Evolutionary conservation across 2,888 invertebrate genomes (phyloP).

Genomic region (Aelia acuminata): DNA sequence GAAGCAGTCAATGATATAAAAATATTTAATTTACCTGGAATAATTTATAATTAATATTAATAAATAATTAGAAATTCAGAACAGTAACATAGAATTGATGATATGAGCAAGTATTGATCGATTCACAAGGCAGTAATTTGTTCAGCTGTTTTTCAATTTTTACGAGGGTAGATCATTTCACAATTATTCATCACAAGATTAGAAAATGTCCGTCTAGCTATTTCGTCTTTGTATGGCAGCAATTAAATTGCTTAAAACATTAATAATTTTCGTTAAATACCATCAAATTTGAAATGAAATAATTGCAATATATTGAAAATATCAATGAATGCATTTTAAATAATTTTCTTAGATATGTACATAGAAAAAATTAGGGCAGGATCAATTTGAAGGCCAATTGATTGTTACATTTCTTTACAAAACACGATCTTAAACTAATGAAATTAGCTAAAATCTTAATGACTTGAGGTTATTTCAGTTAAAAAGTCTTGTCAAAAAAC

Average conservation of each 20-base stretch:
- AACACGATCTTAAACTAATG: too few relatives aligned
- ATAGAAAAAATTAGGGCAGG: too few relatives aligned
- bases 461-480: neutral
- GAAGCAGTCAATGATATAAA: too few relatives aligned
- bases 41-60: neutral
- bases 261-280: neutral
- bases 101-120: neutral
- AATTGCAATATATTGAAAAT: neutral
- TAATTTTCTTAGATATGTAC: neutral
- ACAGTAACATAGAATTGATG: too few relatives aligned
- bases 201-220: neutral
- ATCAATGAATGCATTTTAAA: neutral
- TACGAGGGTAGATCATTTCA: neutral
- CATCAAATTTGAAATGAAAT: neutral
- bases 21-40: neutral
- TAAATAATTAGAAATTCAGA: too few relatives aligned
- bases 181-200: too few relatives aligned
- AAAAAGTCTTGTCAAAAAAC: neutral
- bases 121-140: neutral
- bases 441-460: neutral
- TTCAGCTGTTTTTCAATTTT: neutral
- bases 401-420: neutral
- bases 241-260: neutral
- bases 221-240: neutral
- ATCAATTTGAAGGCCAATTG: neutral